Evolutionary conservation across 2,113 vertebrate species (phyloP), one percentile per base, ranked within the genome.

Genomic region (Rhea pennata): DNA sequence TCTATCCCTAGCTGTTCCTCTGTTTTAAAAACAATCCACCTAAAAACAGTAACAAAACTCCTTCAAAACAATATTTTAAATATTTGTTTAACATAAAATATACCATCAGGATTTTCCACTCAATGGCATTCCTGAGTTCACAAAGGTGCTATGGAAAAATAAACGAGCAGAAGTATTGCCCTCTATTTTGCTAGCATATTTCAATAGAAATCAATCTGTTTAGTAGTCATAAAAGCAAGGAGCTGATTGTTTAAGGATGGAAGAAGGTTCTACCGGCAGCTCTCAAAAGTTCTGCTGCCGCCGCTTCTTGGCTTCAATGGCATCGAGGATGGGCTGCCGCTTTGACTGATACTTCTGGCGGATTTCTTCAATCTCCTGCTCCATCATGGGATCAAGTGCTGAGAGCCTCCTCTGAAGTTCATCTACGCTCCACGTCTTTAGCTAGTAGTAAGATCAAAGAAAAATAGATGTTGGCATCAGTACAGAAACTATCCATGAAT

Each of bases 281-380:
- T 10, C 7, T 99, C 97, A 99, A 97, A 98, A 98, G 97, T 99
- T 99, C 88, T 99, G 98, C 87, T 99, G 99, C 92, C 98, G 98
- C 16, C 99, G 98, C 91, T 99, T 99, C 96, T 99, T 99, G 76
- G 99, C 99, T 83, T 99, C 98, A 1, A 99, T 99, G 95, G 99
- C 99, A 5, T 99, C 99, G 31, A 99, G 97, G 97, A 99, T 99
- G 0, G 99, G 99, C 97, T 99, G 98, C 50, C 99, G 98, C 97
- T 99, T 99, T 4, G 99, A 98, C 53, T 99, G 99, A 97, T 99
- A 99, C 80, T 99, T 98, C 97, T 99, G 99, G 10, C 97, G 99
- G 73, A 99, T 99, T 96, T 99, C 99, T 97, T 99, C 99, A 8
- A 99, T 99, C 97, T 99, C 99, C 97, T 98, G 99, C 97, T 99